Base-by-base conservation (phyloP, 2,113 vertebrate species). In the Pagrus major region DNA sequence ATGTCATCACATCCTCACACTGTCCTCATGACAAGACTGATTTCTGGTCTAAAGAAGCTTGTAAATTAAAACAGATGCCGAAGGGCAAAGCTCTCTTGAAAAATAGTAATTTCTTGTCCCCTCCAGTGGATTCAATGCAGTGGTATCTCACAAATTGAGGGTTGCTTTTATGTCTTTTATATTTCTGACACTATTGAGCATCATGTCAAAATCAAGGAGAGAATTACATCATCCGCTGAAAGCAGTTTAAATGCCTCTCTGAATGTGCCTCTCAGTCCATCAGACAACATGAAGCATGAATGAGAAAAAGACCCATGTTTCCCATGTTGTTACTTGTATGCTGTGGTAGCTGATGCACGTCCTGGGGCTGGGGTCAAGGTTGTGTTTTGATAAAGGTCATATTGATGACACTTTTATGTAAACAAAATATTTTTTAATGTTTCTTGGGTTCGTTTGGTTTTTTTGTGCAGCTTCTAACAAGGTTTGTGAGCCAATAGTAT, bases 1-100 rank as follows among this genome's bases (percentile, higher is more conserved):
- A n/a, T n/a, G n/a, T n/a, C n/a, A n/a, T n/a, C n/a, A n/a, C n/a
- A n/a, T n/a, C 33, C 7, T 35, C 33, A 3, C 7, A 7, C 33
- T 39, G 10, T 42, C 20, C 3, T 72, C 2, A 21, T 27, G 10
- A 15, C 29, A 59, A 58, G 39, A 59, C 1, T 4, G 33, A 39
- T n/a, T n/a, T 47, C 10, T 76, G 25, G 25, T 25, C 18, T 72
- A 35, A 21, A 29, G 23, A 6, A 59, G 12, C 21, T 59, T 25
- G 29, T 52, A 63, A 61, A 27, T 74, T n/a, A 52, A n/a, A 64
- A 51, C 27, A 65, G 25, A 54, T 44, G 20, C 37, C 9, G n/a
- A 9, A 51, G 20, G 12, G 20, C 0, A 41, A 29, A 41, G 18
- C 10, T 37, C 11, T 16, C 11, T n/a, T 37, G n/a, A n/a, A n/a